Percentiles rank a stretch among this genome's conserved stretches.
These are phyloP conservation scores for Aromia moschata DNA, from an alignment of 2,888 invertebrate species.

Conservation along the genomic window DNA sequence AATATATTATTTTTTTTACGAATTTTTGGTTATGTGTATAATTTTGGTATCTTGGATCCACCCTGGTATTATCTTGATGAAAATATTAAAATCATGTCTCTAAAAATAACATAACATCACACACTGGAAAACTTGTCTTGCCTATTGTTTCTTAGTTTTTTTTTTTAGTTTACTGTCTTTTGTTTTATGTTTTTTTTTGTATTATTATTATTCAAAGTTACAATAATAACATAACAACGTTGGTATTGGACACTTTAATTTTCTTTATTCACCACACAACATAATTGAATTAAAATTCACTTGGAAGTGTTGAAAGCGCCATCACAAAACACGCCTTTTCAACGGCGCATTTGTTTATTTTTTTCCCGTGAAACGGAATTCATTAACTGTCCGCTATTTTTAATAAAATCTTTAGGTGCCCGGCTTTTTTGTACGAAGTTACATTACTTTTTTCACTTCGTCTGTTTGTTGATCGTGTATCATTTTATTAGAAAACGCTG, in stretches of 20 bases:
- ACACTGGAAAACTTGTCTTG: too few species aligned
- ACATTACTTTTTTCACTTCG: background rate
- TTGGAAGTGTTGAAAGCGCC: constrained; percentile 38
- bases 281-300: constrained; percentile 43
- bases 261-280: constrained; percentile 43
- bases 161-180: too few species aligned
- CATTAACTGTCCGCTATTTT: constrained; percentile 1
- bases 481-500: too few species aligned
- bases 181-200: too few species aligned
- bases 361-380: constrained; percentile 4
- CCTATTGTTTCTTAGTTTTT: too few species aligned
- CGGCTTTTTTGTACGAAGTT: background rate
- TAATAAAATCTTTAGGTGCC: background rate
- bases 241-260: constrained; percentile 33
- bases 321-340: constrained; percentile 16
- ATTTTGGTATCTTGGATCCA: too few species aligned
- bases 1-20: too few species aligned
- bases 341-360: constrained; percentile 3
- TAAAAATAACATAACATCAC: too few species aligned
- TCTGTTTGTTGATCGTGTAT: background rate
- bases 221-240: constrained; percentile 18
- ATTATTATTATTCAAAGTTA: too few species aligned
- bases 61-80: too few species aligned
- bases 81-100: too few species aligned
- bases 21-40: too few species aligned